Evolutionary conservation across 2,888 invertebrate species (phyloP), one percentile per base, ranked within the genome.

Genomic region (Ariolimax columbianus): DNA sequence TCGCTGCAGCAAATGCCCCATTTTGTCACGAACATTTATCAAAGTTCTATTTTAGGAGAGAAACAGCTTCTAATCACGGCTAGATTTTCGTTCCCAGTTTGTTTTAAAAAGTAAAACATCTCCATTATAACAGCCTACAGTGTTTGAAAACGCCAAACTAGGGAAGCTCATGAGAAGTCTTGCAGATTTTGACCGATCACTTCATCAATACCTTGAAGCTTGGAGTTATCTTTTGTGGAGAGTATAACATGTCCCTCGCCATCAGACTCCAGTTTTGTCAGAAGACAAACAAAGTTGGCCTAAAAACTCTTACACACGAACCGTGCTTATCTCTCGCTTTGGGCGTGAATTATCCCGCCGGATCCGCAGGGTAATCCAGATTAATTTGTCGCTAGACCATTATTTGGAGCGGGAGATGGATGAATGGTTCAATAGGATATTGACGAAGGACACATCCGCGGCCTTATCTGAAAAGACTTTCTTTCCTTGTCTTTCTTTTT

Each of bases 241-340:
- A 6, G 78, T 59, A 78, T 78, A 38, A 59, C 11, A 40, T 78
- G 72, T 73, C 82, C 55, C 82, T 82, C 72, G 72, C 82, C 40
- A 59, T 14, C 23, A 30, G 55, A 38, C 73, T 82, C 82, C 26
- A 0, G 38, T 51, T 73, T 59, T 82, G 72, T 55, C 70, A 73
- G n/a, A n/a, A 40, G 38, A 59, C 82, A 82, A 82, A 82, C 82
- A 82, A 40, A 11, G 26, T 19, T n/a, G 55, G 19, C 70, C 59
- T 11, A 59, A 72, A 38, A 82, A 55, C 59, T 40, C 72, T 73
- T 73, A 73, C 82, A 82, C 55, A 47, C 68, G 30, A 68, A 70
- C 81, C 43, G 81, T 47, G 81, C 81, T 82, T 82, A 82, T 82
- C 82, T 82, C 72, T 82, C 82, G 82, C 72, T 33, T 36, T 70